These are phyloP conservation scores for Garra rufa DNA, from an alignment of 2,113 vertebrate genomes.

Conservation along the genomic window DNA sequence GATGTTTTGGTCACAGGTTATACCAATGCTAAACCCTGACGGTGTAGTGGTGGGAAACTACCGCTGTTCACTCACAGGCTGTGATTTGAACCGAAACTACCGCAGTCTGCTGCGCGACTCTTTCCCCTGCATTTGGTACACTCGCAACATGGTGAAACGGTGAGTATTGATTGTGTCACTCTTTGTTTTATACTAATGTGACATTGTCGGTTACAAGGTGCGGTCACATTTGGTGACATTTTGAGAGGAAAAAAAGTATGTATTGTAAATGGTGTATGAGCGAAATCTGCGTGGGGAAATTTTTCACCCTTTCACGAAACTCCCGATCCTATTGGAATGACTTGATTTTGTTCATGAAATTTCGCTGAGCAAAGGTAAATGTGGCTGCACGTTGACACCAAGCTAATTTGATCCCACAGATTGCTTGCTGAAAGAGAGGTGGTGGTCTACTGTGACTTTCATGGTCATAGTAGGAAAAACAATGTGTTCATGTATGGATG, in stretches of 20 bases:
- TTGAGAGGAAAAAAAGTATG: not conserved
- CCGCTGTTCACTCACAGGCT: constrained; percentile 87
- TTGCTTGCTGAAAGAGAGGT: constrained; percentile 83
- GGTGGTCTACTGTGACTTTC: constrained; percentile 90
- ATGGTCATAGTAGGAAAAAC: constrained; percentile 91
- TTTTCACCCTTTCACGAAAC: too few relatives aligned
- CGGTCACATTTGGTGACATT: not conserved
- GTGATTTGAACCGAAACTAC: constrained; percentile 90
- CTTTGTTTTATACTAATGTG: not conserved
- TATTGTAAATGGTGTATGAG: too few relatives aligned
- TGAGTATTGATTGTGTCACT: constrained; percentile 61
- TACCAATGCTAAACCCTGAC: constrained; percentile 95
- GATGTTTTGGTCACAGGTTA: constrained; percentile 70
- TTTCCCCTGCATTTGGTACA: constrained; percentile 88
- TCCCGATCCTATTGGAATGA: too few relatives aligned
- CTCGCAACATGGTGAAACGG: constrained; percentile 88
- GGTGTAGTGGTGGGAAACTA: constrained; percentile 94
- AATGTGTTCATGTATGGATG: constrained; percentile 94
- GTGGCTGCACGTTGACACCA: not conserved
- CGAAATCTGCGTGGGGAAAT: too few relatives aligned
- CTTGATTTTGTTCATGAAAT: too few relatives aligned
- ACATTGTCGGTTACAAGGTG: not conserved
- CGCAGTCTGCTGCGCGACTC: constrained; percentile 73
- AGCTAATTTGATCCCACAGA: constrained; percentile 65
- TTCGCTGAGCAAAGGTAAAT: not conserved